A percentile compares a stretch with the other conserved stretches of the same genome.
These are phyloP conservation scores for Caerostris darwini DNA, from an alignment of 1,140 invertebrate genomes.

Conservation along the genomic window DNA sequence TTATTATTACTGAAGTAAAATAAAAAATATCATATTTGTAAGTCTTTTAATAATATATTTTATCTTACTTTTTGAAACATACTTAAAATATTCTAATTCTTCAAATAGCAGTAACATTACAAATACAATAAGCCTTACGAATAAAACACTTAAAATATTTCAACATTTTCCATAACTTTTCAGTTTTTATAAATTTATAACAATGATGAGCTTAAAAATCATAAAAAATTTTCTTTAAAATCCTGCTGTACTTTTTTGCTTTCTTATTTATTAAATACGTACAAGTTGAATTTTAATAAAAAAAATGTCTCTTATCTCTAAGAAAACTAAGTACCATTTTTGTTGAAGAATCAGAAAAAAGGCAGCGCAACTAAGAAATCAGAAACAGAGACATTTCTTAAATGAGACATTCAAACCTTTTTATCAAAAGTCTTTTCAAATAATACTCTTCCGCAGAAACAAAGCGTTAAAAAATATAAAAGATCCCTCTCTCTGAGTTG, in stretches of 20 bases:
- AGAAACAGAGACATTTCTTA: slow-evolving; percentile 26
- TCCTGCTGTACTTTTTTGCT: background rate
- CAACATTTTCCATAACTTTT: background rate
- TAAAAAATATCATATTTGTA: background rate
- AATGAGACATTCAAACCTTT: slow-evolving; percentile 51
- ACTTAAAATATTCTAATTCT: background rate
- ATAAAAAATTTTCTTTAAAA: background rate
- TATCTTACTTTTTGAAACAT: background rate
- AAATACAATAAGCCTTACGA: background rate
- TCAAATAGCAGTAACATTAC: background rate
- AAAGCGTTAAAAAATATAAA: slow-evolving; percentile 21
- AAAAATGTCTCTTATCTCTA: background rate
- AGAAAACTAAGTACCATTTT: background rate
- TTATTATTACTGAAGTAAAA: too few species aligned
- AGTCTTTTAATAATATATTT: background rate
- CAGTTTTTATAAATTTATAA: background rate
- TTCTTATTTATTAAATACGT: background rate
- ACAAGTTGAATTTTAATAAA: background rate
- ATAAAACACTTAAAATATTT: background rate
- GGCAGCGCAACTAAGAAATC: background rate
- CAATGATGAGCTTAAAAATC: background rate
- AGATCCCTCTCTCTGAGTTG: slow-evolving; percentile 18
- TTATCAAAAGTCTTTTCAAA: slow-evolving; percentile 67
- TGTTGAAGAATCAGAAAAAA: background rate
- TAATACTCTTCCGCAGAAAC: slow-evolving; percentile 53